Evolutionary conservation across 2,888 invertebrate genomes (phyloP).

Genomic region (Hylaea fasciaria): DNA sequence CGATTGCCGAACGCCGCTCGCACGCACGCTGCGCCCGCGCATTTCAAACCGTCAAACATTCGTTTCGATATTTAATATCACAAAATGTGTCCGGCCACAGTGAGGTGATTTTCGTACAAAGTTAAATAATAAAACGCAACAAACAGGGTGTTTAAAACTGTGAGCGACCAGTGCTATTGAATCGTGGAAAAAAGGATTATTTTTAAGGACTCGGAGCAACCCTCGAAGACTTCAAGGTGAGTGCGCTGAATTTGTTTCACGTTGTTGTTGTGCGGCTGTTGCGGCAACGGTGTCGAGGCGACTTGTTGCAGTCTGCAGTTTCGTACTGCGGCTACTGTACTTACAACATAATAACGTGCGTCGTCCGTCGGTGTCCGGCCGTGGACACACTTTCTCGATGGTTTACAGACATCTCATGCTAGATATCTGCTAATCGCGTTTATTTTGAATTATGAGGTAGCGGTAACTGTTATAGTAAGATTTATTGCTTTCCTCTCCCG

Average conservation of each 20-base stretch:
- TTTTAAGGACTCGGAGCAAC: constrained; percentile 55
- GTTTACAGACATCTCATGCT: constrained; percentile 54
- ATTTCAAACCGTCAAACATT: constrained; percentile 56
- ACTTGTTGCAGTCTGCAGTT: constrained; percentile 68
- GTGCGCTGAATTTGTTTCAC: constrained; percentile 49
- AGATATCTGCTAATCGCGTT: constrained; percentile 31
- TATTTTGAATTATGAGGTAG: constrained; percentile 4
- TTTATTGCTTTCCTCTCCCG: constrained; percentile 20
- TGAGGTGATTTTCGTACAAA: constrained; percentile 66
- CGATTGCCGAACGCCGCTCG: constrained; percentile 60
- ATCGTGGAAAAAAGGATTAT: constrained; percentile 65
- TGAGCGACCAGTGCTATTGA: constrained; percentile 52
- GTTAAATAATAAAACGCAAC: too few species aligned
- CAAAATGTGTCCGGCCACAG: constrained; percentile 75
- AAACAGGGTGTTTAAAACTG: constrained; percentile 45
- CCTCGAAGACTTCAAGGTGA: constrained; percentile 68
- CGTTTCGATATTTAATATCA: constrained; percentile 57
- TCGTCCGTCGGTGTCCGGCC: constrained; percentile 55
- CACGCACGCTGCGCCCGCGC: constrained; percentile 68
- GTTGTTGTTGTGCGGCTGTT: constrained; percentile 35
- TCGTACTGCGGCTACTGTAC: constrained; percentile 66
- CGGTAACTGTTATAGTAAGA: constrained; percentile 9
- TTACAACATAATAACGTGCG: constrained; percentile 69
- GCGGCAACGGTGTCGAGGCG: constrained; percentile 56
- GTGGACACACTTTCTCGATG: constrained; percentile 61